Evolutionary conservation across 2,113 vertebrate species (phyloP).

Genomic region (Scomber japonicus): DNA sequence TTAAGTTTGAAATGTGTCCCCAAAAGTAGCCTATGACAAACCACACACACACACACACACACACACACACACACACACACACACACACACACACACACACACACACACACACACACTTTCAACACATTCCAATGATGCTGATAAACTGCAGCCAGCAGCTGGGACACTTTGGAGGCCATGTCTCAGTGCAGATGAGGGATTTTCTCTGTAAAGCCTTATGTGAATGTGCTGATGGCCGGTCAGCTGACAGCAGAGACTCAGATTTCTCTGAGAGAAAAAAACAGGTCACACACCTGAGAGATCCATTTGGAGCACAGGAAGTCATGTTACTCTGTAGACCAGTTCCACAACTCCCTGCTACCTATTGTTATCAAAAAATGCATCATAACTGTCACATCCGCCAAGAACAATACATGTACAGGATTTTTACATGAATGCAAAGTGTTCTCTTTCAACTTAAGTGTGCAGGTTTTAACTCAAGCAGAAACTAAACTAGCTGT

Average conservation of each 20-base stretch:
- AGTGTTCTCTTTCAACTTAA: neutral
- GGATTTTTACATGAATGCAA: neutral
- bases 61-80: neutral
- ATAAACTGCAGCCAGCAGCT: slow-evolving; percentile 34
- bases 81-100: neutral
- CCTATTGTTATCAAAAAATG: neutral
- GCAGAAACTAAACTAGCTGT: neutral
- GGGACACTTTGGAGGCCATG: slow-evolving; percentile 23
- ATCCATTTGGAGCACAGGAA: slow-evolving; percentile 35
- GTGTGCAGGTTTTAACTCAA: neutral
- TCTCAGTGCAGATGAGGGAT: slow-evolving; percentile 27
- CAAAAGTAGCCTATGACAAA: too few relatives aligned
- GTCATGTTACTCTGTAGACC: neutral
- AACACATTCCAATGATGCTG: slow-evolving; percentile 66
- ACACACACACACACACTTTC: slow-evolving; percentile 50
- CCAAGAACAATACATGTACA: neutral
- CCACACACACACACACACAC: too few relatives aligned
- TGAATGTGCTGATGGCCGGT: slow-evolving; percentile 60
- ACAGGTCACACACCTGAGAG: slow-evolving; percentile 48
- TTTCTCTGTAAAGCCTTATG: slow-evolving; percentile 44
- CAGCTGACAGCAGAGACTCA: slow-evolving; percentile 7
- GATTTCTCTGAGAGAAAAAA: slow-evolving; percentile 26
- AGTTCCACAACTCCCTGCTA: neutral
- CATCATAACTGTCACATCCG: neutral
- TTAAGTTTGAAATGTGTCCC: too few relatives aligned